Evolutionary conservation across 1,140 invertebrate genomes (phyloP), one percentile per base, ranked within the genome.

Genomic region (Semibalanus balanoides): DNA sequence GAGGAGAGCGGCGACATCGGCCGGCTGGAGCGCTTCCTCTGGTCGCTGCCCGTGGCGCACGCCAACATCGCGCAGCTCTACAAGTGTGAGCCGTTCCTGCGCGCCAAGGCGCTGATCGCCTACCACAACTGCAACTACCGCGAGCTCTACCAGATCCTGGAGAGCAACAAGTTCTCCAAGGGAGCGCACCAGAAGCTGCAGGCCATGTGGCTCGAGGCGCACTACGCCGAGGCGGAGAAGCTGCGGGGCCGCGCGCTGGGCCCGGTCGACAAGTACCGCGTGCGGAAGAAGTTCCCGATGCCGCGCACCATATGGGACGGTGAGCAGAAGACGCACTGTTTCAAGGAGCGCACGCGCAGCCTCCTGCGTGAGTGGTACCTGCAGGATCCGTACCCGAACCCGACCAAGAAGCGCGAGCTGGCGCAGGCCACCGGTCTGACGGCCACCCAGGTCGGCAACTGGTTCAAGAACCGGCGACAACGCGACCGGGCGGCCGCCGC

Each of bases 311-410:
- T 99, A 79, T 99, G 97, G 97, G 97, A 99, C 85, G 98, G 98
- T n/a, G 98, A 99, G 82, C 97, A 99, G 85, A 99, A 99, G 87
- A 99, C 97, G n/a, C 98, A 99, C 85, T 99, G 97, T 84, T 99
- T 99, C 85, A 99, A 99, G 85, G 98, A 99, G 85, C 85, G 97
- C 64, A 99, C 97, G 78, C 85, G 98, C 77, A 94, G 93, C 80
- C 87, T 99, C 75, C 86, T 99, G 75, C 85, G 97, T 74, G 97
- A 99, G 86, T 98, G 96, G 95, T 99, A 99, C 85, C 89, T 99
- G 7, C 95, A 99, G 85, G 97, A 99, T 85, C 97, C 97, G 1
- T 99, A 99, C 86, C 97, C 97, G 31, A 99, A 99, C 85, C 97
- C 97, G 30, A 96, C 94, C 73, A 99, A 99, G 87, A 99, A 99